Percentiles rank a stretch among this genome's conserved stretches.
These are phyloP conservation scores for Eulacestoma nigropectus DNA, from an alignment of 2,113 vertebrate species.

Conservation along the genomic window DNA sequence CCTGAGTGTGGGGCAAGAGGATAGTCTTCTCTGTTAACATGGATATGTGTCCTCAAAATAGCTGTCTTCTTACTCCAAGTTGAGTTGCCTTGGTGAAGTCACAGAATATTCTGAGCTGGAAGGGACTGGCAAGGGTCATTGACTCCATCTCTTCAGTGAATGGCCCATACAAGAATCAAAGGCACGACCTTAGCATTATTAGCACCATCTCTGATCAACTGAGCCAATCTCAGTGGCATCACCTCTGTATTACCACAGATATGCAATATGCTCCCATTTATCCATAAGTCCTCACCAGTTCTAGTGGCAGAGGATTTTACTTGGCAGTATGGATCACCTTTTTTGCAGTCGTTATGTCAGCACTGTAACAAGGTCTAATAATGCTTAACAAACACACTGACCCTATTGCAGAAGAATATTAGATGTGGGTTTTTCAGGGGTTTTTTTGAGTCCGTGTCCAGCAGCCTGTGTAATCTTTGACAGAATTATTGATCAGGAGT, in stretches of 20 bases:
- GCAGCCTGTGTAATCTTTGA: background rate
- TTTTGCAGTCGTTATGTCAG: background rate
- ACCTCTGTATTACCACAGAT: background rate
- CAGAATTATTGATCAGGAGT: background rate
- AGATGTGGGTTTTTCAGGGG: fast-evolving
- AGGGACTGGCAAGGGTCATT: fast-evolving
- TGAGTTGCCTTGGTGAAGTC: fast-evolving
- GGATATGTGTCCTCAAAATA: background rate
- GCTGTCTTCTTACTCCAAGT: background rate
- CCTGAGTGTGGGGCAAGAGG: fast-evolving
- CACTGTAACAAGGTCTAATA: background rate
- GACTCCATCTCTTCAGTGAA: background rate
- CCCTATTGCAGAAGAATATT: background rate
- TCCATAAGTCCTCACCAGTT: background rate
- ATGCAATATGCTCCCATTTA: background rate
- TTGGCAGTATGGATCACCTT: background rate
- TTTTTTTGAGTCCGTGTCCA: too few relatives aligned
- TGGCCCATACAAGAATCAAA: background rate
- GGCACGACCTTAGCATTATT: background rate
- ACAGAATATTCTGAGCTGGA: background rate
- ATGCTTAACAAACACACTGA: background rate
- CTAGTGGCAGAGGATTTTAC: background rate
- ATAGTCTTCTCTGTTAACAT: background rate
- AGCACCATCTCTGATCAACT: background rate
- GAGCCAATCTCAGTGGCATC: background rate